Evolutionary conservation across 2,888 invertebrate species (phyloP).

Genomic region (Xylota segnis): DNA sequence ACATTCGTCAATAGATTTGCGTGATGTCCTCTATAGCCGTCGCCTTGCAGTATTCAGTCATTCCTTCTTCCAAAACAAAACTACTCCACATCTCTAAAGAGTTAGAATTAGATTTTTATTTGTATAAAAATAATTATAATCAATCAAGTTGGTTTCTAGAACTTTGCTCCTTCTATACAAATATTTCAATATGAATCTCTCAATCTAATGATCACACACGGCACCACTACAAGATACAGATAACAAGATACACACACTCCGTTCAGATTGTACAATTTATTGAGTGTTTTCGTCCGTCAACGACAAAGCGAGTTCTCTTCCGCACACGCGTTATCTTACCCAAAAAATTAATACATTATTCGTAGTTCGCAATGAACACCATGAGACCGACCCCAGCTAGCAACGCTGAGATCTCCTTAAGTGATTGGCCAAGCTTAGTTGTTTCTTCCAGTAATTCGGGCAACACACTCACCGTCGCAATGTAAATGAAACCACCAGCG

Average conservation of each 20-base stretch:
- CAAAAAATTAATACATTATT: slow-evolving; percentile 77
- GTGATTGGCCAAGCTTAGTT: slow-evolving; percentile 93
- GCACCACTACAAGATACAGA: slow-evolving; percentile 29
- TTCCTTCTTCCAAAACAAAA: neutral
- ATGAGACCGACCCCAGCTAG: slow-evolving; percentile 97
- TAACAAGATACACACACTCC: slow-evolving; percentile 13
- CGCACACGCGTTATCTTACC: slow-evolving; percentile 18
- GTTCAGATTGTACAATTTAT: neutral
- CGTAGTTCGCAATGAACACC: slow-evolving; percentile 93
- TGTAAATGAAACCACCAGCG: slow-evolving; percentile 99
- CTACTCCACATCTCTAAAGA: neutral
- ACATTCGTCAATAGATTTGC: no score
- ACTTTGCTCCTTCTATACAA: slow-evolving; percentile 48
- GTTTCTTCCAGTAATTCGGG: slow-evolving; percentile 97
- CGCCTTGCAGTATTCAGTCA: no score
- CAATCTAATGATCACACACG: slow-evolving; percentile 24
- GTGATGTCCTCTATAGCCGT: no score
- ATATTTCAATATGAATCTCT: slow-evolving; percentile 28
- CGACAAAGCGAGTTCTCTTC: neutral
- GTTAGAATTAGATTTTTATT: slow-evolving; percentile 48
- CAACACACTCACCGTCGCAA: slow-evolving; percentile 99
- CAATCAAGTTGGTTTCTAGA: slow-evolving; percentile 43
- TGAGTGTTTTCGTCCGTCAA: slow-evolving; percentile 1
- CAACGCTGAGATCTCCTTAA: slow-evolving; percentile 95
- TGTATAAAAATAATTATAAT: slow-evolving; percentile 66